Evolutionary conservation across 2,113 vertebrate species (phyloP).

Genomic region (Casuarius casuarius): DNA sequence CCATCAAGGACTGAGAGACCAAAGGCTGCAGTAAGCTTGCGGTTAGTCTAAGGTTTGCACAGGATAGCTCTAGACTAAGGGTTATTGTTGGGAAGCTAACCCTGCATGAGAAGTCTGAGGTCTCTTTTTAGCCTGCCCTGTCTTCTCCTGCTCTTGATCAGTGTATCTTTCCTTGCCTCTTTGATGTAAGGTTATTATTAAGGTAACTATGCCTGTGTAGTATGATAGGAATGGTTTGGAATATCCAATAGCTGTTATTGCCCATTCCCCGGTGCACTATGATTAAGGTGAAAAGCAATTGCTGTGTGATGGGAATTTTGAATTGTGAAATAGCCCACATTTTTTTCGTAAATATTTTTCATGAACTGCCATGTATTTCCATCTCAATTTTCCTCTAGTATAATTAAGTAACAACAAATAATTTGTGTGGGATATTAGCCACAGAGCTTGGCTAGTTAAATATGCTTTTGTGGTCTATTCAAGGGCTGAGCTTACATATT

Average conservation of each 20-base stretch:
- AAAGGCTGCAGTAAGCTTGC: not conserved
- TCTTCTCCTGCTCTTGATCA: not conserved
- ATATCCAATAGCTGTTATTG: not conserved
- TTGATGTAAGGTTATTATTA: not conserved
- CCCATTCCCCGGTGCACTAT: not conserved
- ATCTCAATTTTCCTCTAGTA: not conserved
- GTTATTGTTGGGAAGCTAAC: not conserved
- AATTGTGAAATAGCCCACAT: not conserved
- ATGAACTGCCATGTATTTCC: not conserved
- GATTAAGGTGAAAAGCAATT: not conserved
- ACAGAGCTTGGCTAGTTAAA: not conserved
- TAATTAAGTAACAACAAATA: not conserved
- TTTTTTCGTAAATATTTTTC: not conserved
- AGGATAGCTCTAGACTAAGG: not conserved
- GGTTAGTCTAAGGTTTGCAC: fast-evolving
- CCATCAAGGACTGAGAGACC: not conserved
- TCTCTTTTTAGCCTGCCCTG: not conserved
- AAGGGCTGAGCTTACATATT: not conserved
- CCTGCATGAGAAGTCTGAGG: not conserved
- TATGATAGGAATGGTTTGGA: not conserved
- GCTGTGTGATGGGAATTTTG: not conserved
- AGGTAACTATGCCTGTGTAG: not conserved
- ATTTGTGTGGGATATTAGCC: not conserved
- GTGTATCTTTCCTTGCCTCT: not conserved
- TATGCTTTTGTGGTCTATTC: not conserved